Conservation (phyloP, 1,140 invertebrate species). For the Ceratoteleas bidentatus region DNA sequence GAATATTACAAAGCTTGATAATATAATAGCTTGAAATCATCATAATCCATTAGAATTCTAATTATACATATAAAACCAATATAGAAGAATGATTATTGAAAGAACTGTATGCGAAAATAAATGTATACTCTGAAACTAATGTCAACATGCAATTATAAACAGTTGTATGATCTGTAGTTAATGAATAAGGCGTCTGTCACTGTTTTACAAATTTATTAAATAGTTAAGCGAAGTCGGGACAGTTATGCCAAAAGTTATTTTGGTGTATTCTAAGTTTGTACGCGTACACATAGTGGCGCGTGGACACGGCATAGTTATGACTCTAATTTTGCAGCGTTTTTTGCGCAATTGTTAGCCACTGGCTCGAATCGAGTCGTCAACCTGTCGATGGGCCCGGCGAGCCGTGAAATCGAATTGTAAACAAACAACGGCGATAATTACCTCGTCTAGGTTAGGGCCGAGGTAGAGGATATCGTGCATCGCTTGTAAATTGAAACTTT, state of each 20-base stretch:
- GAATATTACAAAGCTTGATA: no score
- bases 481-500: constrained; percentile 99
- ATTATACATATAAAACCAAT: no score
- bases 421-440: constrained; percentile 77
- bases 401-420: constrained; percentile 23
- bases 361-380: constrained; percentile 47
- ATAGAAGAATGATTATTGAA: no score
- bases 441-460: constrained; percentile 90
- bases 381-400: constrained; percentile 44
- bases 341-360: constrained; percentile 65
- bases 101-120: no score
- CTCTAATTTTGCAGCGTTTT: constrained; percentile 72
- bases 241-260: constrained; percentile 65
- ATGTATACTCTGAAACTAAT: no score
- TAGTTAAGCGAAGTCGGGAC: constrained; percentile 37
- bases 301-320: constrained; percentile 54
- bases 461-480: constrained; percentile 98
- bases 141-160: no score
- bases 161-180: background rate
- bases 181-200: constrained; percentile 30
- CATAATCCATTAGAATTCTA: no score
- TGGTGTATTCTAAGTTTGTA: constrained; percentile 61
- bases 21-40: no score
- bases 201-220: constrained; percentile 49
- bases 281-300: constrained; percentile 35